A percentile compares a stretch with the other conserved stretches of the same genome.
phyloP scores from a whole-genome alignment of 2,797 vertebrate genomes.

The Parauchenoglanis punctatus region DNA sequence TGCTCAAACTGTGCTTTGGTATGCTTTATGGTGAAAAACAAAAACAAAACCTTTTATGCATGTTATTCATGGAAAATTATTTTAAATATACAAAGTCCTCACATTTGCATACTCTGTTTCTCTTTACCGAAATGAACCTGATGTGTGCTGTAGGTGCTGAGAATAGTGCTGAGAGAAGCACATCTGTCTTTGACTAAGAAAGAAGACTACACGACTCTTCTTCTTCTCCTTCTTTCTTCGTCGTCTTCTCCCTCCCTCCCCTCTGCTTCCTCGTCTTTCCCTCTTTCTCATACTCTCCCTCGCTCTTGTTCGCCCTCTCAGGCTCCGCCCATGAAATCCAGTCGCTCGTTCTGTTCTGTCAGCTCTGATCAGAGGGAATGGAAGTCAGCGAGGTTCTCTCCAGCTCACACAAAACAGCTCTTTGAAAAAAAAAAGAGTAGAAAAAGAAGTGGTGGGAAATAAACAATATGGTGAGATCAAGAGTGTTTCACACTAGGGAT shows the following conservation, averaged over 20 bases:
- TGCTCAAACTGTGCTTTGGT: neutral
- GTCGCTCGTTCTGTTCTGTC: slow-evolving; percentile 62
- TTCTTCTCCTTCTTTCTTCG: neutral
- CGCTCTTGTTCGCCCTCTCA: slow-evolving; percentile 55
- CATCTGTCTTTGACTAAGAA: slow-evolving; percentile 63
- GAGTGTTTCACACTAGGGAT: slow-evolving; percentile 80
- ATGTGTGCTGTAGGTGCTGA: slow-evolving; percentile 24
- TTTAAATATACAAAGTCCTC: neutral
- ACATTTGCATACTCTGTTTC: neutral
- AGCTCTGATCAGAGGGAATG: slow-evolving; percentile 71
- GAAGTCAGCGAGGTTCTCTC: slow-evolving; percentile 72
- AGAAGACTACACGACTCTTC: slow-evolving; percentile 16
- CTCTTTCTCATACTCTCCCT: slow-evolving; percentile 47
- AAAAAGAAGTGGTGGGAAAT: slow-evolving; percentile 72
- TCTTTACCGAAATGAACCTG: neutral
- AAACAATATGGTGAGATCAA: slow-evolving; percentile 82
- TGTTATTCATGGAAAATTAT: neutral
- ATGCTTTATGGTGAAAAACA: neutral
- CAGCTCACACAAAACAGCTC: slow-evolving; percentile 52
- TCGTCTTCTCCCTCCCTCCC: slow-evolving; percentile 48
- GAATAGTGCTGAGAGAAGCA: slow-evolving; percentile 65
- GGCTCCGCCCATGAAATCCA: slow-evolving; percentile 35
- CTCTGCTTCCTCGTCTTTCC: slow-evolving; percentile 1
- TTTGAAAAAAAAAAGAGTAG: slow-evolving; percentile 58
- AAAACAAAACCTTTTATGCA: neutral